phyloP scores from a whole-genome alignment of 2,888 invertebrate species.

The Euplexia lucipara region DNA sequence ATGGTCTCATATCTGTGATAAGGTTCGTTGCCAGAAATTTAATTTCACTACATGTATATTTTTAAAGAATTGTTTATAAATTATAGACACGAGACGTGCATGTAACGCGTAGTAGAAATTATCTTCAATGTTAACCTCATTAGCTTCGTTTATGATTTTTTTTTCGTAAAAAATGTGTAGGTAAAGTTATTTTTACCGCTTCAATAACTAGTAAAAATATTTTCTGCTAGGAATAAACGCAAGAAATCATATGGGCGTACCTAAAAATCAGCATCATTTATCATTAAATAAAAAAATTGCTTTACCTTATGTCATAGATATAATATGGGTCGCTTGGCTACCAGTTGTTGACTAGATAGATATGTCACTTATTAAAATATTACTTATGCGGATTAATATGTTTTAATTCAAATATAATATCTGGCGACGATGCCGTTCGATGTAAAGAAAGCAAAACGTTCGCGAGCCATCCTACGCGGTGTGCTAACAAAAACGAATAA shows the following conservation, averaged over 20 bases:
- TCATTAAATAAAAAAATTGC: conserved; percentile 7
- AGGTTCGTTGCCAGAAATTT: conserved; percentile 48
- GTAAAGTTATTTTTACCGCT: conserved; percentile 5
- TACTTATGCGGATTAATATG: too few relatives aligned
- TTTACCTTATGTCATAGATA: too few relatives aligned
- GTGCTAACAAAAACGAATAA: too few relatives aligned
- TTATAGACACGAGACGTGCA: conserved; percentile 17
- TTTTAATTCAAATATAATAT: too few relatives aligned
- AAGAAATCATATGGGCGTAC: neutral
- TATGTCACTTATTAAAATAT: too few relatives aligned
- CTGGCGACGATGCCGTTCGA: too few relatives aligned
- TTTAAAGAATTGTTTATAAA: conserved; percentile 49
- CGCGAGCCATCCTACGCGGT: too few relatives aligned
- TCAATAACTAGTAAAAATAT: conserved; percentile 4
- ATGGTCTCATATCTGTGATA: conserved; percentile 52
- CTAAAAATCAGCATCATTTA: conserved; percentile 5
- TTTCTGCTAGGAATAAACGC: conserved; percentile 1
- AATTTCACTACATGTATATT: conserved; percentile 33
- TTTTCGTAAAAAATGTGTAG: conserved; percentile 9
- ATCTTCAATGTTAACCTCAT: conserved; percentile 47
- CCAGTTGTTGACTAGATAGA: too few relatives aligned
- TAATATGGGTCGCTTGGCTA: too few relatives aligned
- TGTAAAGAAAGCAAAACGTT: too few relatives aligned
- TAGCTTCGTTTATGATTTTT: conserved; percentile 32
- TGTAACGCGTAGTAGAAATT: conserved; percentile 42